phyloP scores from a whole-genome alignment of 2,888 invertebrate species.

The Nebria brevicollis region DNA sequence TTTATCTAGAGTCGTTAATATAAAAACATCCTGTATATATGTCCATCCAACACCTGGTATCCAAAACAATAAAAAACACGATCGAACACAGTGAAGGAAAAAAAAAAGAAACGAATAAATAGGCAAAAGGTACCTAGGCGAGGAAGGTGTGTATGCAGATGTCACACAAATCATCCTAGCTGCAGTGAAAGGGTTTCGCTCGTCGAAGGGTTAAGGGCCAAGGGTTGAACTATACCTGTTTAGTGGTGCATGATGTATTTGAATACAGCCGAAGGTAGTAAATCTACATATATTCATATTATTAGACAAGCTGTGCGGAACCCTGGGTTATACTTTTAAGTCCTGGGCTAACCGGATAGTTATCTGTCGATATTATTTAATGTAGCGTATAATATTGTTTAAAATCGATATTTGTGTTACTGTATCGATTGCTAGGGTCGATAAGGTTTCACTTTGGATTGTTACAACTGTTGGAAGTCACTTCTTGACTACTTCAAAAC shows the following conservation, averaged over 20 bases:
- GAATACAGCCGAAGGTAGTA: conserved; percentile 53
- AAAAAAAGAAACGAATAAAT: background rate
- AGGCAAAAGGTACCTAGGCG: background rate
- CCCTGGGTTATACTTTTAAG: background rate
- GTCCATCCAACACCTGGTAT: conserved; percentile 8
- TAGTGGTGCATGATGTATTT: conserved; percentile 61
- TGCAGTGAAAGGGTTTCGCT: conserved; percentile 49
- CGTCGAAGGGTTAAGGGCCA: conserved; percentile 58
- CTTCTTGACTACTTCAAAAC: background rate
- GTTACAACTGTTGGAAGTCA: background rate
- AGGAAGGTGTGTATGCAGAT: conserved; percentile 48
- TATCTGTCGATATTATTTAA: conserved; percentile 37
- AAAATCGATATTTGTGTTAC: conserved; percentile 25
- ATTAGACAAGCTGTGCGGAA: background rate
- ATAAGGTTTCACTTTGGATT: background rate
- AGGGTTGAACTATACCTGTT: conserved; percentile 57
- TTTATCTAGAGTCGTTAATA: background rate
- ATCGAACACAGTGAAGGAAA: background rate
- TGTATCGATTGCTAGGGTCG: background rate
- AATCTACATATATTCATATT: conserved; percentile 59
- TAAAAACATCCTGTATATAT: background rate
- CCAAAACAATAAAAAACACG: conserved; percentile 9
- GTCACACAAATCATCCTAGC: conserved; percentile 59
- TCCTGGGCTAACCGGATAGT: background rate
- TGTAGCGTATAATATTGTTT: conserved; percentile 44